Evolutionary conservation across 1,140 invertebrate species (phyloP).

Genomic region (Drosophila auraria): DNA sequence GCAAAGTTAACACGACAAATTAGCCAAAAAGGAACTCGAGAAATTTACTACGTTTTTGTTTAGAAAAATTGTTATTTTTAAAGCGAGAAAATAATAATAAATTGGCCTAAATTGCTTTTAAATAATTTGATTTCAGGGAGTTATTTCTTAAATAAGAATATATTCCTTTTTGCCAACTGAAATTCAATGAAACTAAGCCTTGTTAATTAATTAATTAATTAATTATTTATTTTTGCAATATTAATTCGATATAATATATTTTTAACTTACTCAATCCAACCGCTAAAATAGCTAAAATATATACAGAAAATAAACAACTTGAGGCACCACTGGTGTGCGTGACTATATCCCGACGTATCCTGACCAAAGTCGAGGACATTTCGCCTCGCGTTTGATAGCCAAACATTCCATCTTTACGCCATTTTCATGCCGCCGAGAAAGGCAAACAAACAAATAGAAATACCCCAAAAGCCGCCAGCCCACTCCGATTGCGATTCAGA

Average conservation of each 20-base stretch:
- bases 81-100: background rate
- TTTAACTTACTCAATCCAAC: no score
- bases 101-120: no score
- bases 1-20: background rate
- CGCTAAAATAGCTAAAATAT: no score
- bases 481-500: conserved; percentile 44
- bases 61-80: no score
- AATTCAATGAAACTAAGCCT: no score
- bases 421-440: conserved; percentile 39
- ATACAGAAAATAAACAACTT: background rate
- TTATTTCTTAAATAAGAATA: no score
- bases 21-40: background rate
- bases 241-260: no score
- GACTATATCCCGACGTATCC: conserved; percentile 11
- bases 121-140: no score
- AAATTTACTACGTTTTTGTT: background rate
- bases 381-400: conserved; percentile 59
- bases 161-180: no score
- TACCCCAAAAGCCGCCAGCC: background rate
- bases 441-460: conserved; percentile 41
- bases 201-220: no score
- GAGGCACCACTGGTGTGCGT: conserved; percentile 33
- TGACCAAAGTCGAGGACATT: conserved; percentile 40
- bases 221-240: no score
- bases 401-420: conserved; percentile 63